Evolutionary conservation across 2,888 invertebrate species (phyloP).

Genomic region (Hedya salicella): DNA sequence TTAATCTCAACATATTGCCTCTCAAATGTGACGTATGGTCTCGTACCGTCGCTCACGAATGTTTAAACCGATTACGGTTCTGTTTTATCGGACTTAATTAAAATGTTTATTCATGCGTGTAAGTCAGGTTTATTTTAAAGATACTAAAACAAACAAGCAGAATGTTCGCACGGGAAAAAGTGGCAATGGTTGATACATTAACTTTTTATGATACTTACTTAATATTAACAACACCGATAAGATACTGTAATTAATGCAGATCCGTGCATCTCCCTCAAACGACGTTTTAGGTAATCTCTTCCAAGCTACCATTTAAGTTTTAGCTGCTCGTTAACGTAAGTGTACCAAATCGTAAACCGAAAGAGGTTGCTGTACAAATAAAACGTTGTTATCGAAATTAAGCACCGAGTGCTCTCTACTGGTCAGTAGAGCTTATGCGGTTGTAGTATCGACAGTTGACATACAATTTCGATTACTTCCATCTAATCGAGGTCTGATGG

Average conservation of each 20-base stretch:
- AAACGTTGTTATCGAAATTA: slow-evolving; percentile 28
- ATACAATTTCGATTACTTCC: slow-evolving; percentile 40
- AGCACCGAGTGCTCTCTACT: slow-evolving; percentile 4
- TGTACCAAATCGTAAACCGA: slow-evolving; percentile 41
- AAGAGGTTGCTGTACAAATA: slow-evolving; percentile 37
- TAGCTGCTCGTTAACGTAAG: slow-evolving; percentile 40
- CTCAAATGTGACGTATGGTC: slow-evolving; percentile 17
- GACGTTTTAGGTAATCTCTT: slow-evolving; percentile 36
- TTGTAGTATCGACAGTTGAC: slow-evolving; percentile 35
- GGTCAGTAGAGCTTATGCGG: slow-evolving; percentile 15
- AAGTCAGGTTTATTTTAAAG: slow-evolving; percentile 28
- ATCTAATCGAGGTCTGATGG: slow-evolving; percentile 64
- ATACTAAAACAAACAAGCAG: slow-evolving; percentile 33
- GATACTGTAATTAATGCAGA: slow-evolving; percentile 49
- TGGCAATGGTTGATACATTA: slow-evolving; percentile 39
- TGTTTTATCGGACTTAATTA: slow-evolving; percentile 32
- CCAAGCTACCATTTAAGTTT: slow-evolving; percentile 27
- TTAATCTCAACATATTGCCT: slow-evolving; percentile 10
- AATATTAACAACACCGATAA: slow-evolving; percentile 47
- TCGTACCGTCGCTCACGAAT: slow-evolving; percentile 7
- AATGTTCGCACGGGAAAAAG: slow-evolving; percentile 48
- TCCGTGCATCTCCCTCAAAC: slow-evolving; percentile 28
- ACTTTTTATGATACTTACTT: slow-evolving; percentile 41
- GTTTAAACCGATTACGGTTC: slow-evolving; percentile 12
- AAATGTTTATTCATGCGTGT: slow-evolving; percentile 31